These are phyloP conservation scores for Latrodectus elegans DNA, from an alignment of 2,888 invertebrate genomes.

Conservation along the genomic window DNA sequence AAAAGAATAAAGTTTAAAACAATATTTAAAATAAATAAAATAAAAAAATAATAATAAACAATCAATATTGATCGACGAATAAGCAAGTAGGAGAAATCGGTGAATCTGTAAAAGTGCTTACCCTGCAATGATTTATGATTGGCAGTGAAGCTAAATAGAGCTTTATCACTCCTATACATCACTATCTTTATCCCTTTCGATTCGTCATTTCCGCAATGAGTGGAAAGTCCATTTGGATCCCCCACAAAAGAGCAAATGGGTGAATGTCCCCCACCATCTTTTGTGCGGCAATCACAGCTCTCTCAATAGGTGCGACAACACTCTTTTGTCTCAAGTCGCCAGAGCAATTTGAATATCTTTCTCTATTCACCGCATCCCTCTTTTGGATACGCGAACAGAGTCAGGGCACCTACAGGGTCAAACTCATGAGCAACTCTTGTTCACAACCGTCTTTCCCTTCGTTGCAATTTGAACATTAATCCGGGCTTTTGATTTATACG, in stretches of 20 bases:
- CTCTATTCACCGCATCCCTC: background rate
- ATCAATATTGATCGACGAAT: too few species aligned
- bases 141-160: background rate
- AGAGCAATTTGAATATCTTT: slow-evolving; percentile 26
- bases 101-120: background rate
- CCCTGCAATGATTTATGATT: background rate
- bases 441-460: background rate
- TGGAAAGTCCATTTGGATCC: background rate
- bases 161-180: background rate
- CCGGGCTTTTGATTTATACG: slow-evolving; percentile 50
- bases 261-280: background rate
- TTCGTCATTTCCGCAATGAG: background rate
- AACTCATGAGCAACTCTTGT: background rate
- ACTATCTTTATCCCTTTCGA: background rate
- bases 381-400: background rate
- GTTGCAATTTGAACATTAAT: slow-evolving; percentile 10
- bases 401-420: background rate
- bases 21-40: too few species aligned
- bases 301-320: slow-evolving; percentile 23
- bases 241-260: background rate
- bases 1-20: too few species aligned
- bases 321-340: slow-evolving; percentile 37
- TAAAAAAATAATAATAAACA: too few species aligned
- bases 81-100: background rate
- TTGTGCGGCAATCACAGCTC: background rate